Conservation (phyloP, 2,113 vertebrate species). For the Elanus axillaris region DNA sequence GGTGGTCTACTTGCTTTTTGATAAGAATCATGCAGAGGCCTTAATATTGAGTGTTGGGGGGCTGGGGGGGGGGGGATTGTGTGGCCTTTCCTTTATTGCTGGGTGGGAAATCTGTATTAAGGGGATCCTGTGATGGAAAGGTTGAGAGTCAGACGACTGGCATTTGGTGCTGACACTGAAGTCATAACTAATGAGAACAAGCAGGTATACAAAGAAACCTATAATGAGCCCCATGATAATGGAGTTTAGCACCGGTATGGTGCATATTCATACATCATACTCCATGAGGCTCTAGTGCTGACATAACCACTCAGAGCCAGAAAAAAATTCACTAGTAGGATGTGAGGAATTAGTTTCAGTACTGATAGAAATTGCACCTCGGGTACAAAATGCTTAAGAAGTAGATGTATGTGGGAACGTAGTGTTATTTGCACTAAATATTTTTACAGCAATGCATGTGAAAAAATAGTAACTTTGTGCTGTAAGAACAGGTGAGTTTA, state of each 20-base stretch:
- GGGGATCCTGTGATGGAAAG: not conserved
- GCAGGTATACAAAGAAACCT: not conserved
- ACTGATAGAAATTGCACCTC: not conserved
- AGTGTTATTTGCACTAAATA: not conserved
- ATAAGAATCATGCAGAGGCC: not conserved
- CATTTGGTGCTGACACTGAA: not conserved
- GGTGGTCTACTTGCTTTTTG: not conserved
- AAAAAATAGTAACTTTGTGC: not conserved
- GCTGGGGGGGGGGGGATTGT: not conserved
- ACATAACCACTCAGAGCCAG: not conserved
- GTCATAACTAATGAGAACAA: not conserved
- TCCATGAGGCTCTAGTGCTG: not conserved
- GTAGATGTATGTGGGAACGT: not conserved
- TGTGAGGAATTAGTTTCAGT: not conserved
- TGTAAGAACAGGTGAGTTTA: not conserved
- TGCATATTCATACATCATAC: not conserved
- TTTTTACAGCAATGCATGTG: not conserved
- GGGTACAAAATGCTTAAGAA: not conserved
- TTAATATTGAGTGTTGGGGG: not conserved
- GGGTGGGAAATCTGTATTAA: not conserved
- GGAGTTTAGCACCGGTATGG: not conserved
- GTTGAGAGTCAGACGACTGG: not conserved
- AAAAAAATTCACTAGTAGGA: not conserved
- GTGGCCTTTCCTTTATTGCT: not conserved
- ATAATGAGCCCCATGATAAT: not conserved